These are phyloP conservation scores for Ernsta delagoae DNA, from an alignment of 2,888 invertebrate genomes.

Conservation along the genomic window DNA sequence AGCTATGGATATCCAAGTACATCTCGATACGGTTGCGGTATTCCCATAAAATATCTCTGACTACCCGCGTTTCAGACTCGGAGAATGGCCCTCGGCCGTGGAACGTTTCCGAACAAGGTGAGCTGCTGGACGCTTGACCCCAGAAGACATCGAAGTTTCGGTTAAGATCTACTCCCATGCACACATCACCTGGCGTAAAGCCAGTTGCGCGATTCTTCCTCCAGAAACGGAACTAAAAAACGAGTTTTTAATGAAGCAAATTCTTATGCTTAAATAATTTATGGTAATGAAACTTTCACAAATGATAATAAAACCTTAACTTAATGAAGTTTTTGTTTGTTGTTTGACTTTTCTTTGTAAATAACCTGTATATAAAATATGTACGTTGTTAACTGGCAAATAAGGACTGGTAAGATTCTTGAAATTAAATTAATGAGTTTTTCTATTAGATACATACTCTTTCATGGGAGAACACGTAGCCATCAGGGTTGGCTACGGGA, in stretches of 20 bases:
- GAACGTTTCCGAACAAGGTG: conserved; percentile 86
- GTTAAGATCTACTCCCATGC: conserved; percentile 90
- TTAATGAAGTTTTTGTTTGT: no score
- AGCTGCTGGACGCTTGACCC: conserved; percentile 80
- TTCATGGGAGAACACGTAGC: conserved; percentile 86
- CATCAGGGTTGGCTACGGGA: conserved; percentile 89
- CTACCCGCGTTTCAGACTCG: conserved; percentile 86
- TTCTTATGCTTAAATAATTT: no score
- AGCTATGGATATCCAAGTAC: conserved; percentile 91
- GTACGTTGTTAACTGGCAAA: no score
- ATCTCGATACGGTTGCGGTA: conserved; percentile 80
- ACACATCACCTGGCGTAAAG: conserved; percentile 61
- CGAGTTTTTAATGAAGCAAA: no score
- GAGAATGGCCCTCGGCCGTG: conserved; percentile 87
- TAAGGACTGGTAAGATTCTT: no score
- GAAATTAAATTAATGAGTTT: no score
- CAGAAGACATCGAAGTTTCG: conserved; percentile 90
- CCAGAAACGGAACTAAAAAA: conserved; percentile 84
- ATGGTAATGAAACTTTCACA: no score
- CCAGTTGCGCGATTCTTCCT: conserved; percentile 86
- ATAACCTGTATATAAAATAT: no score
- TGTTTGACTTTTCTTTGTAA: no score
- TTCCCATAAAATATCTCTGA: conserved; percentile 83
- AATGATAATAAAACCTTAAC: no score
- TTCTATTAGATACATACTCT: conserved; percentile 54